Evolutionary conservation across 1,140 invertebrate species (phyloP).

Genomic region (Pseudomyrmex pallidus): DNA sequence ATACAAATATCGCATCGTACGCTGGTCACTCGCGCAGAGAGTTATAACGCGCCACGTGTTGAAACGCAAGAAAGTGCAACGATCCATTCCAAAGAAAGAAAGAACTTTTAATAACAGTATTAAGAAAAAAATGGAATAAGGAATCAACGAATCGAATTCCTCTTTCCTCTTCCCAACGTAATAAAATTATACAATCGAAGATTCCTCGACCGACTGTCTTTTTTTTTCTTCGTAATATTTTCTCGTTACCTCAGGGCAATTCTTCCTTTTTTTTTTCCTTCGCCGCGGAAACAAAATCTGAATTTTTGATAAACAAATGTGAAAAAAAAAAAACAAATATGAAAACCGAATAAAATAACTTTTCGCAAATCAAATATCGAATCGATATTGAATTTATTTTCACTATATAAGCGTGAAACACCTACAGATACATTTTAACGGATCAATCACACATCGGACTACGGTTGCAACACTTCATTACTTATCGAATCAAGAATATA

Average conservation of each 20-base stretch:
- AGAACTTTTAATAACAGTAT: conserved; percentile 50
- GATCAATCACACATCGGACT: too few species aligned
- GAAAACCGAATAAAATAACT: too few species aligned
- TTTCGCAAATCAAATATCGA: too few species aligned
- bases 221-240: conserved; percentile 7
- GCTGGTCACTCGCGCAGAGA: neutral
- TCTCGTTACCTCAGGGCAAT: neutral
- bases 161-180: too few species aligned
- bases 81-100: neutral
- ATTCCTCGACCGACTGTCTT: neutral
- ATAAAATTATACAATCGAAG: conserved; percentile 23
- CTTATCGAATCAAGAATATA: too few species aligned
- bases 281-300: neutral
- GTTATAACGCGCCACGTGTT: too few species aligned
- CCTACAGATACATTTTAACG: too few species aligned
- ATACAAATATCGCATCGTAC: neutral
- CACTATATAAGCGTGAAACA: too few species aligned
- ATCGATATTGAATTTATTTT: too few species aligned
- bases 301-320: neutral
- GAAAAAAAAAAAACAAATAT: neutral
- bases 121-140: neutral
- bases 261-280: neutral
- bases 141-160: conserved; percentile 42
- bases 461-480: too few species aligned
- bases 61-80: too few species aligned